A percentile compares a stretch with the other conserved stretches of the same genome.
Conservation (phyloP, 2,888 invertebrate genomes). For the Drosophila nigritarsus region DNA sequence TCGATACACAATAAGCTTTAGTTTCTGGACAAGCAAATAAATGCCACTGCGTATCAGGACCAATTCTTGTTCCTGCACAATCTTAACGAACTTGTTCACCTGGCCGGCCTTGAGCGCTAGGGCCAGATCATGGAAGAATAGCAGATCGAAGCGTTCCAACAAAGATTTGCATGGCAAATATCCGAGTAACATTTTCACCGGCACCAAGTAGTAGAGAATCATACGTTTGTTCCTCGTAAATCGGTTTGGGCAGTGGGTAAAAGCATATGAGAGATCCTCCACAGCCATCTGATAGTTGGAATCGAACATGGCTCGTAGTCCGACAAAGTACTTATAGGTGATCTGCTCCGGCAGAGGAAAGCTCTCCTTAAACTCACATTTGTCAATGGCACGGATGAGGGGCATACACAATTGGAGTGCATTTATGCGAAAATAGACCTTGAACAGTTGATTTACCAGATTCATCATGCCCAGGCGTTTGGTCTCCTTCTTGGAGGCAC, state of each 20-base stretch:
- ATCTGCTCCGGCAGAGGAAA: slow-evolving; percentile 97
- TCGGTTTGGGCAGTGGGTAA: slow-evolving; percentile 93
- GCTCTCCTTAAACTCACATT: slow-evolving; percentile 94
- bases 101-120: slow-evolving; percentile 96
- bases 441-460: slow-evolving; percentile 98
- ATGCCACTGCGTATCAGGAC: slow-evolving; percentile 99
- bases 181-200: slow-evolving; percentile 98
- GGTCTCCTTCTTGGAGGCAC: slow-evolving; percentile 93
- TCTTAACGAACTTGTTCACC: slow-evolving; percentile 91
- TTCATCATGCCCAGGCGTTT: slow-evolving; percentile 98
- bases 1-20: slow-evolving; percentile 97
- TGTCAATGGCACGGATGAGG: slow-evolving; percentile 97
- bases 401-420: slow-evolving; percentile 96
- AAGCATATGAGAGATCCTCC: slow-evolving; percentile 96
- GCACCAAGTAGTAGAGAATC: slow-evolving; percentile 97
- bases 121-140: slow-evolving; percentile 95
- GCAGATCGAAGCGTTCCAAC: slow-evolving; percentile 94
- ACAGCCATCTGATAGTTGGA: slow-evolving; percentile 97
- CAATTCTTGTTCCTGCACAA: slow-evolving; percentile 93
- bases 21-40: slow-evolving; percentile 97
- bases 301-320: slow-evolving; percentile 99
- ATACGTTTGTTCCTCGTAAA: slow-evolving; percentile 94
- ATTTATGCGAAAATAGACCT: slow-evolving; percentile 96
- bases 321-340: slow-evolving; percentile 98
- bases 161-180: slow-evolving; percentile 94